Evolutionary conservation across 2,888 invertebrate species (phyloP), one percentile per base, ranked within the genome.

Genomic region (Pinctada fucata): DNA sequence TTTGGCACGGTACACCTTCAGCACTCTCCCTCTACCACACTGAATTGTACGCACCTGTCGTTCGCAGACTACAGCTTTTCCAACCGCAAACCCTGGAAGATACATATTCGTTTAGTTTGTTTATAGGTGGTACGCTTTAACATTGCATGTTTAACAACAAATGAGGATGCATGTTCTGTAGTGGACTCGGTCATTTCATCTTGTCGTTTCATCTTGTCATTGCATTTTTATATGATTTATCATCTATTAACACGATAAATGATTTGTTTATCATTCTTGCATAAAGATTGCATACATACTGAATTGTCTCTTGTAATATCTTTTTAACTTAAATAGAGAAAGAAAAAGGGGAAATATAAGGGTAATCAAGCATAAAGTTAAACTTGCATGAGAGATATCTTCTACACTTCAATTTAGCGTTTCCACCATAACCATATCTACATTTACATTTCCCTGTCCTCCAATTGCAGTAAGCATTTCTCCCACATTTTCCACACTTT

Each of bases 1-100:
- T 45, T n/a, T n/a, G 10, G 73, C 68, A n/a, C 31, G 45, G n/a
- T 52, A 68, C n/a, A 73, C 64, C 1, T 52, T 6, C 4, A 78
- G 67, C 2, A 65, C 65, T 49, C 73, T 16, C 0, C 64, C 13
- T 49, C 50, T 49, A 10, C 69, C 31, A 45, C 69, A 69, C 48
- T 4, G 10, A 49, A 69, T 16, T 49, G 69, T 69, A 5, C 49
- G 10, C 16, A 5, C 8, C 8, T 69, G 2, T 16, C 51, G 50
- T 31, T 72, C 72, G 58, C 72, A 72, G 4, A 45, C 72, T 10
- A 13, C 45, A 4, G 51, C 58, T 52, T 45, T 58, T 16, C 52
- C 72, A 58, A 72, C 72, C 52, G 16, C 52, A 45, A 72, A 72
- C 72, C 72, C 72, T 72, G 10, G 31, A 31, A 72, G 52, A 48